Percentiles rank a stretch among this genome's conserved stretches.
These are phyloP conservation scores for Casuarius casuarius DNA, from an alignment of 2,113 vertebrate species.

Conservation along the genomic window DNA sequence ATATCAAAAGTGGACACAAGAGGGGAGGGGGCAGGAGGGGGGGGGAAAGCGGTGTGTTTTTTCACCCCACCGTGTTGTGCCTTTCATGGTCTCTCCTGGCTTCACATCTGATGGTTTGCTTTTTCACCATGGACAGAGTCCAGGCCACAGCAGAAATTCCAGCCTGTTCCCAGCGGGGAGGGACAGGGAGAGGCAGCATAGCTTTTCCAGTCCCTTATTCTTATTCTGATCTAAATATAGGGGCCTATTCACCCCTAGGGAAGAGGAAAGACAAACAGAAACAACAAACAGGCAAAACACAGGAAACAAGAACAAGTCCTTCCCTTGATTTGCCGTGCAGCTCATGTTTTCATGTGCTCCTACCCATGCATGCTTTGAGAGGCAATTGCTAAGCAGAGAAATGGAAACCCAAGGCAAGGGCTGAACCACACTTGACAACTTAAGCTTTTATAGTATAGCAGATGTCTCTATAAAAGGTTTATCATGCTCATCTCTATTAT, in stretches of 20 bases:
- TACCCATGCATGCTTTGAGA: not conserved
- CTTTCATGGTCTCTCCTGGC: not conserved
- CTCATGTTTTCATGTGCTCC: not conserved
- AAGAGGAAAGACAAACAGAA: not conserved
- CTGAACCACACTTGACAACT: not conserved
- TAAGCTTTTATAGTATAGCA: not conserved
- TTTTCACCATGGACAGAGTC: not conserved
- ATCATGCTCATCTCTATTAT: not conserved
- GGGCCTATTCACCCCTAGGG: not conserved
- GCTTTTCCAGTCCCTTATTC: not conserved
- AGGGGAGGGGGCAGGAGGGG: too few relatives aligned
- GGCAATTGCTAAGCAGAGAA: not conserved
- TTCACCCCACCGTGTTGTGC: not conserved
- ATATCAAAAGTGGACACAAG: not conserved
- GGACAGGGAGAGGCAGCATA: not conserved
- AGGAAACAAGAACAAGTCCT: not conserved
- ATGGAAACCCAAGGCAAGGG: not conserved
- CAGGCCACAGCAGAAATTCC: not conserved
- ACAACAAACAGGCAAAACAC: not conserved
- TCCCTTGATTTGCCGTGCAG: not conserved
- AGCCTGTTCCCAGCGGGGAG: not conserved
- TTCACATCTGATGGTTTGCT: fast-evolving
- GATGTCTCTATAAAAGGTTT: not conserved
- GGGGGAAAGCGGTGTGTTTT: fast-evolving
- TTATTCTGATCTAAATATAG: not conserved